Evolutionary conservation across 2,888 invertebrate species (phyloP).

Genomic region (Tenthredo distinguenda): DNA sequence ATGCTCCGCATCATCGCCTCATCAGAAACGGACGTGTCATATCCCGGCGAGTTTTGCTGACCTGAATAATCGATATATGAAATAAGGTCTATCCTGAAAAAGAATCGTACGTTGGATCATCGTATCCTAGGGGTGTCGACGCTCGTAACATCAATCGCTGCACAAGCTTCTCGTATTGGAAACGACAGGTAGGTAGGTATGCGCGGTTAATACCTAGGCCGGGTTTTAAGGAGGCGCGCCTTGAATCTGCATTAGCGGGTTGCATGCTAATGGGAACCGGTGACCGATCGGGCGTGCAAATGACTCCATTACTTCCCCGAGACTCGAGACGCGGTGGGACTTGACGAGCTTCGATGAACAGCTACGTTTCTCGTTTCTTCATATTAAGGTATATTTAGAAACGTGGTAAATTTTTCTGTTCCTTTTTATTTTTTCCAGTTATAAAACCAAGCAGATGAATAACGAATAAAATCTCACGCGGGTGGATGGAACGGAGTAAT

Average conservation of each 20-base stretch:
- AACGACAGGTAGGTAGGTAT: constrained; percentile 15
- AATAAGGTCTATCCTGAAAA: neutral
- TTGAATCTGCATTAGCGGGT: constrained; percentile 60
- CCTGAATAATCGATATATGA: neutral
- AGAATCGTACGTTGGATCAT: neutral
- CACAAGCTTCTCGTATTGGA: neutral
- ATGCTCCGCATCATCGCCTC: neutral
- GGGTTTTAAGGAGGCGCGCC: constrained; percentile 48
- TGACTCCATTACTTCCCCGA: constrained; percentile 70
- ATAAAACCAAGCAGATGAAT: neutral
- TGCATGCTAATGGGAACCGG: constrained; percentile 66
- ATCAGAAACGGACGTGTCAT: neutral
- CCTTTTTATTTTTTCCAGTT: neutral
- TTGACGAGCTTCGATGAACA: constrained; percentile 17
- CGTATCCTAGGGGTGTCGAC: neutral
- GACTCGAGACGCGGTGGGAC: neutral
- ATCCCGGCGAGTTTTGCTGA: neutral
- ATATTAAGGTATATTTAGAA: neutral
- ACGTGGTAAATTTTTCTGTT: neutral
- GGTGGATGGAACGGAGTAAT: constrained; percentile 8
- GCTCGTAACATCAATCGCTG: neutral
- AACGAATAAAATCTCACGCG: neutral
- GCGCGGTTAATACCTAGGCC: constrained; percentile 34
- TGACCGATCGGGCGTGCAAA: constrained; percentile 69
- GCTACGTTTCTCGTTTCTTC: neutral